These are phyloP conservation scores for Cinara cedri DNA, from an alignment of 2,888 invertebrate genomes.

Conservation along the genomic window DNA sequence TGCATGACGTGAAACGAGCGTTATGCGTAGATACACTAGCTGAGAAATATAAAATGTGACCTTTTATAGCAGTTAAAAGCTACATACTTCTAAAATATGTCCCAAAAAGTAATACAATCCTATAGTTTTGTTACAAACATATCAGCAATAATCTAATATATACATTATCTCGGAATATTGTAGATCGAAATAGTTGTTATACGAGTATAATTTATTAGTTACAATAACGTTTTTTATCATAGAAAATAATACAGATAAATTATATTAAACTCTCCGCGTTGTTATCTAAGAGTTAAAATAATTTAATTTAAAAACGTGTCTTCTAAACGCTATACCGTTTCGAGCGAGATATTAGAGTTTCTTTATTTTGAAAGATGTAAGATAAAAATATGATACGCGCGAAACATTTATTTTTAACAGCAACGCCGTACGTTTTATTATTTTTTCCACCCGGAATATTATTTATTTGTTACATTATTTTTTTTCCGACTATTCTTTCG, in stretches of 20 bases:
- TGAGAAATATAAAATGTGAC: too few relatives aligned
- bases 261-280: not conserved
- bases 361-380: not conserved
- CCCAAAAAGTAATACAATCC: too few relatives aligned
- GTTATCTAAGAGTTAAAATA: conserved; percentile 2
- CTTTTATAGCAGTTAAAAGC: too few relatives aligned
- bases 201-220: too few relatives aligned
- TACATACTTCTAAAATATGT: too few relatives aligned
- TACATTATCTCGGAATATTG: too few relatives aligned
- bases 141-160: too few relatives aligned
- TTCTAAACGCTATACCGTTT: not conserved
- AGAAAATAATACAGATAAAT: not conserved
- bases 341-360: not conserved
- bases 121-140: too few relatives aligned
- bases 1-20: too few relatives aligned
- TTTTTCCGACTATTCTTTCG: not conserved
- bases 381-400: not conserved
- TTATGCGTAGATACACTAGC: too few relatives aligned
- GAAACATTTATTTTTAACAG: not conserved
- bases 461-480: conserved; percentile 21
- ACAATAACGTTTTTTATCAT: too few relatives aligned
- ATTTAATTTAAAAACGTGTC: conserved; percentile 24
- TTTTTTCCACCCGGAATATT: conserved; percentile 16
- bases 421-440: not conserved
- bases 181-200: too few relatives aligned